phyloP scores from a whole-genome alignment of 2,113 vertebrate genomes.

The Boulengeromyrus knoepffleri region DNA sequence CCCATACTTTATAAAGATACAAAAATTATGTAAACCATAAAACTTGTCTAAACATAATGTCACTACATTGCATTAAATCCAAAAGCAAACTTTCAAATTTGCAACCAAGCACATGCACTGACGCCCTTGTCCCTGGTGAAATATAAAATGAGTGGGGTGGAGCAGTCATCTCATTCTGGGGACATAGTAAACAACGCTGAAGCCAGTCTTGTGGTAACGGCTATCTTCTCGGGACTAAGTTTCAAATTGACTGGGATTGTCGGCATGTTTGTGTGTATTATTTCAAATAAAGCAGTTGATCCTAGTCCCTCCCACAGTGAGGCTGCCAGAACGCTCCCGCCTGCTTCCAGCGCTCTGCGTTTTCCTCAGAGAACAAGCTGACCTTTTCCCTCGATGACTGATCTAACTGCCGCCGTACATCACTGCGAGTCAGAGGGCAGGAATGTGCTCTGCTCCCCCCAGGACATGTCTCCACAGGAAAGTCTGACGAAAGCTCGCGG shows the following conservation, averaged over 20 bases:
- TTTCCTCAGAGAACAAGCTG: conserved; percentile 18
- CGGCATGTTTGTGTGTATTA: conserved; percentile 21
- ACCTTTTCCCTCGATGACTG: conserved; percentile 30
- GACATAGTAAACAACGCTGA: neutral
- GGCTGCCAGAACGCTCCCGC: conserved; percentile 11
- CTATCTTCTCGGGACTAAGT: conserved; percentile 18
- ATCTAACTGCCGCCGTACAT: conserved; percentile 14
- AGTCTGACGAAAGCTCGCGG: conserved; percentile 17
- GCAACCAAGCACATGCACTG: neutral
- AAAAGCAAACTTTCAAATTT: neutral
- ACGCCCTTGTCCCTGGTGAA: neutral
- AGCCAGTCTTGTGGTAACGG: neutral
- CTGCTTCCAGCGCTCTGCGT: neutral
- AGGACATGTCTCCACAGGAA: neutral
- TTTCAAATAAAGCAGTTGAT: conserved; percentile 27
- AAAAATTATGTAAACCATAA: neutral
- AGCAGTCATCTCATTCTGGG: neutral
- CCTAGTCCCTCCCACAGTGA: neutral
- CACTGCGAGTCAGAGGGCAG: conserved; percentile 25
- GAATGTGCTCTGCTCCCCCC: conserved; percentile 26
- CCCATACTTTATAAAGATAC: neutral
- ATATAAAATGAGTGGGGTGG: neutral
- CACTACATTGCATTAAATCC: neutral
- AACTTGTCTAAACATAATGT: neutral
- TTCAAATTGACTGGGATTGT: conserved; percentile 34